Base-by-base conservation (phyloP, 1,140 invertebrate species). In the Drusus annulatus region DNA sequence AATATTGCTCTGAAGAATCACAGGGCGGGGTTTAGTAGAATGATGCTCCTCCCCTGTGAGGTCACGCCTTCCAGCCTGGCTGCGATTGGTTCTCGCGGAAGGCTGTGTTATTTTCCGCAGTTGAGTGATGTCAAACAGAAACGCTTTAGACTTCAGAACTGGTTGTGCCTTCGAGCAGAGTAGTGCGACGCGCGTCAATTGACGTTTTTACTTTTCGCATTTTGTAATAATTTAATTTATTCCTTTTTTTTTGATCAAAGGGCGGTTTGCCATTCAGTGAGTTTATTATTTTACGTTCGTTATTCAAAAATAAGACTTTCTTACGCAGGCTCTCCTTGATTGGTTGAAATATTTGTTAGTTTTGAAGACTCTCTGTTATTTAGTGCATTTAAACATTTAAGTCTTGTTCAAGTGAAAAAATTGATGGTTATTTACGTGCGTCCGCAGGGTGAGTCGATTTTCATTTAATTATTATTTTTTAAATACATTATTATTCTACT, bases 341-440 rank as follows among this genome's bases (percentile, higher is more conserved):
- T 13, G 36, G 36, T 7, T 45, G 2, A 28, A 2, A 65, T 65
- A n/a, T 3, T 31, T 65, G 62, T 65, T 28, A 16, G 62, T 65
- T 65, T 25, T 16, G 8, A 16, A 28, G 62, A 65, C 2, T 3
- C 16, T 28, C 36, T 25, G 10, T n/a, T 28, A 3, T n/a, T n/a
- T 31, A 65, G 62, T 28, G 62, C n/a, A 2, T 45, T 45, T 45
- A 45, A 8, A 45, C 10, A 36, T 25, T 28, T 3, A 28, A 65
- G 62, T 31, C 62, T 65, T 60, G 56, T 60, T 60, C 10, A 65
- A 65, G 62, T 65, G 62, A 65, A 60, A 60, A 23, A 17, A 45
- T 71, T 71, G 68, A 71, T 71, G 68, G 68, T 71, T 36, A 71
- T 71, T 71, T 71, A 71, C 68, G 68, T 71, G 68, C 68, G 68